Conservation (phyloP, 2,113 vertebrate species). For the Pycnonotus jocosus region DNA sequence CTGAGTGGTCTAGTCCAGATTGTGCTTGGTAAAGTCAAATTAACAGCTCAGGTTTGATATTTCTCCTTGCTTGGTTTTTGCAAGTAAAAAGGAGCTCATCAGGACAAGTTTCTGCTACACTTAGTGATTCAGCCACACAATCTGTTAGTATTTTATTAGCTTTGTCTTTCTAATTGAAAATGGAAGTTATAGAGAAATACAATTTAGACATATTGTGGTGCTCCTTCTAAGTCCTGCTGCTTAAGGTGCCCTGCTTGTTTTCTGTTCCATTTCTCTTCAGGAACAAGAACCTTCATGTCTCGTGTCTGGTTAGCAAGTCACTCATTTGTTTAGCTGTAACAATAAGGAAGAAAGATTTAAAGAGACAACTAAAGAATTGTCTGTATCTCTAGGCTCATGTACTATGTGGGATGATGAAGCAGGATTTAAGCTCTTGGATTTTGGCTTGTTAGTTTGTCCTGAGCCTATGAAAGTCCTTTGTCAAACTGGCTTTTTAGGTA, state of each 20-base stretch:
- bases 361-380: background rate
- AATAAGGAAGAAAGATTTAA: background rate
- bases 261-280: background rate
- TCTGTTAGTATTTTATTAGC: background rate
- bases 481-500: background rate
- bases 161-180: background rate
- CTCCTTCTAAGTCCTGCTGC: background rate
- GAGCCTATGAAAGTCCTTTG: background rate
- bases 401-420: background rate
- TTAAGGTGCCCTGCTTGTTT: background rate
- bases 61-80: background rate
- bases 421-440: background rate
- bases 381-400: background rate
- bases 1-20: background rate
- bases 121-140: background rate
- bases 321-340: background rate
- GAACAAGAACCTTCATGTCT: background rate
- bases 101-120: background rate
- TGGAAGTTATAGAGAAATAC: background rate
- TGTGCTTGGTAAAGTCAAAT: background rate
- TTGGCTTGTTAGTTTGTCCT: background rate
- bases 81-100: background rate
- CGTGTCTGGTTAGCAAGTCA: background rate
- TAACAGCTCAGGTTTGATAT: background rate
- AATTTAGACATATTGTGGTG: background rate